Base-by-base conservation (phyloP, 1,140 invertebrate genomes). In the Tribolium castaneum region DNA sequence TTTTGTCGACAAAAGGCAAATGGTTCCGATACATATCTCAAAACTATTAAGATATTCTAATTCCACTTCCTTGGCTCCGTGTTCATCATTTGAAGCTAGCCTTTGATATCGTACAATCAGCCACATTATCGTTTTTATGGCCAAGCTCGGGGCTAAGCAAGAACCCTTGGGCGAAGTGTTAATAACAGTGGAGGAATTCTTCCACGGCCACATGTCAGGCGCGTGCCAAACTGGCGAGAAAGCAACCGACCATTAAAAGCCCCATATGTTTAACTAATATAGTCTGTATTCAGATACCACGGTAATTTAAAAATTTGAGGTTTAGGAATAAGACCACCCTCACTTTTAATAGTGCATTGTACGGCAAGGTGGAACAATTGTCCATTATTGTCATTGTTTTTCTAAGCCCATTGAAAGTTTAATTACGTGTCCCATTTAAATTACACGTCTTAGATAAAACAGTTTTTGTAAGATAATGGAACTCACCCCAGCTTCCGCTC, bases 401-500 rank as follows among this genome's bases (percentile, higher is more conserved):
- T 59, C 19, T 25, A 22, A 59, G 5, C 19, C 54, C 54, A 59
- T 59, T 22, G 16, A 59, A 45, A 45, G 1, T 3, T 66, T 66
- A 66, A 66, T 66, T 66, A n/a, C 6, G 30, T 66, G 25, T 66
- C 35, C 14, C 30, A 13, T 59, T 59, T 59, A 66, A 66, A 66
- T 66, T 66, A 66, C 25, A 30, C 25, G 25, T 30, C 25, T 30
- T 30, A 30, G 25, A 30, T 30, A 30, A 30, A 30, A 50, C 49
- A 16, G 6, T 52, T 52, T 52, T 52, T 52, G 6, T 52, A 2
- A 12, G 51, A n/a, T 22, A 22, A 25, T 30, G 52, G 5, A 52
- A 16, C 22, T 52, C 22, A 35, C 71, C 71, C 71, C 14, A 73
- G 71, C 71, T 73, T 73, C 71, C 71, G 71, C 52, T 22, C 71